Base-by-base conservation (phyloP, 2,113 vertebrate genomes). In the Choloepus hoffmanni region DNA sequence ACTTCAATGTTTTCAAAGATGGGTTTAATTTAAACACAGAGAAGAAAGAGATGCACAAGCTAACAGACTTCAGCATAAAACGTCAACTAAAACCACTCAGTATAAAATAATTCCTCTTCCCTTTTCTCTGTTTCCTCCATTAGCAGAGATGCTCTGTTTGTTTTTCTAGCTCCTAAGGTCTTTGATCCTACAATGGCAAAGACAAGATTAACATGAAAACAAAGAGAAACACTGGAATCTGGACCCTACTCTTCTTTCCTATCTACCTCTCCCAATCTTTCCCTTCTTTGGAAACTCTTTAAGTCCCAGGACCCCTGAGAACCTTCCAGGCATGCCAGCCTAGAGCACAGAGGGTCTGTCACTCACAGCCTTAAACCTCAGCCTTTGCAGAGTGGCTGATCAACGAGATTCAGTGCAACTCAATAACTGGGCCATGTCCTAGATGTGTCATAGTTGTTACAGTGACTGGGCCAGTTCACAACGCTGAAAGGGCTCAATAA, bases 301-400 rank as follows among this genome's bases (percentile, higher is more conserved):
- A 58, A 43, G 16, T 13, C 50, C 9, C 5, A 11, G 15, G 14
- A 50, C 4, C 23, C 14, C 33, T 5, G 30, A 7, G 60, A 63
- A 67, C 36, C 6, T 23, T 16, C 5, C 28, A 5, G 50, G 26
- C 1, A 15, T 0, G 0, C 13, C 58, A 24, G 30, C 24, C 6
- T 18, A 13, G 2, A 81, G 33, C 10, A 48, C 30, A 28, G 33
- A n/a, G 8, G 6, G 19, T 67, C 23, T 21, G 1, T 63, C 53
- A 77, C 45, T 21, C 1, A 76, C 5, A 36, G 3, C 43, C 50
- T 3, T 1, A 55, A 40, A 33, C 9, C 23, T 3, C 24, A 28
- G 33, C 13, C n/a, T 58, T 1, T 12, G 30, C 24, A 4, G 24
- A 50, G 33, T 19, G 15, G 7, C 40, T 14, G 30, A 4, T 4